phyloP scores from a whole-genome alignment of 2,113 vertebrate species.

The Carlito syrichta region DNA sequence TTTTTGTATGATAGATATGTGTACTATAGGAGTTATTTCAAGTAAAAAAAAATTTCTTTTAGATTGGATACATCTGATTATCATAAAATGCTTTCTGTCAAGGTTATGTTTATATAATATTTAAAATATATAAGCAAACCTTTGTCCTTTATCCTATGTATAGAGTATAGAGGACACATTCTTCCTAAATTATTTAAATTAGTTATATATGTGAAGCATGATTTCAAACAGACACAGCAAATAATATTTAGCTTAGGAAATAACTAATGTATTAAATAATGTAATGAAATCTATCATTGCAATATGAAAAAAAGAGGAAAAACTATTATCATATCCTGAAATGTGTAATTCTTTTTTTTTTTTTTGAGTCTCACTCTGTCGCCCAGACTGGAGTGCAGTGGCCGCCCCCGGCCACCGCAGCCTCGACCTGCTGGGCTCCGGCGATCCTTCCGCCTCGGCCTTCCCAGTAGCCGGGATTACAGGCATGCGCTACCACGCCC shows the following conservation, averaged over 20 bases:
- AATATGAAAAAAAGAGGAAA: not conserved
- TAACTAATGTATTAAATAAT: not conserved
- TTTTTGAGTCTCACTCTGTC: no score
- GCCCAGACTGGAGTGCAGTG: no score
- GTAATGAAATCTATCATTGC: not conserved
- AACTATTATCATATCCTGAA: not conserved
- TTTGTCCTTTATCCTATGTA: not conserved
- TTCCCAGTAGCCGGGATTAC: no score
- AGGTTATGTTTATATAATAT: not conserved
- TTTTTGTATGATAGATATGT: not conserved
- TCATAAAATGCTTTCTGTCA: not conserved
- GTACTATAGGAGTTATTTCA: not conserved
- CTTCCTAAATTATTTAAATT: not conserved
- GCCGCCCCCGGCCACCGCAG: no score
- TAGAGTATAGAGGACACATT: not conserved
- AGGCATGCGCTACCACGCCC: no score
- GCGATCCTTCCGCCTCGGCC: no score
- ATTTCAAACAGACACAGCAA: not conserved
- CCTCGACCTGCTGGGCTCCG: no score
- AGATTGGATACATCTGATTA: not conserved
- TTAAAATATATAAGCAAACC: not conserved
- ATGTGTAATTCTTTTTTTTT: not conserved
- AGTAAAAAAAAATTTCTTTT: not conserved
- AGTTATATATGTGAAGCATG: not conserved
- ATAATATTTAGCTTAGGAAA: not conserved